phyloP scores from a whole-genome alignment of 2,797 vertebrate species.

The Sciurus carolinensis region DNA sequence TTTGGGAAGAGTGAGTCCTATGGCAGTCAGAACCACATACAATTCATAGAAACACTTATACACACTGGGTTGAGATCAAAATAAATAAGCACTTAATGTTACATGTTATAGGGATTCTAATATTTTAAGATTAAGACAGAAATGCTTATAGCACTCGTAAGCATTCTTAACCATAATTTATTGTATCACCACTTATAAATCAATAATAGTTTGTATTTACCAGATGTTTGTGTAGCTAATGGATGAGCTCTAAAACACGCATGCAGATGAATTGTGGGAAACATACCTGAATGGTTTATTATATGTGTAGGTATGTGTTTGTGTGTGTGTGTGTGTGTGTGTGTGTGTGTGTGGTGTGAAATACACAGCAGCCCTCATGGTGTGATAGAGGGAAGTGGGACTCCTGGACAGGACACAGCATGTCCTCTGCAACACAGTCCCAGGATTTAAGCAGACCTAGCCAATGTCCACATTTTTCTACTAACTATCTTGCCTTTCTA shows the following conservation, averaged over 20 bases:
- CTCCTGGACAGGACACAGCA: not conserved
- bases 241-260: not conserved
- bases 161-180: not conserved
- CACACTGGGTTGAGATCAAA: not conserved
- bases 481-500: not conserved
- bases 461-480: not conserved
- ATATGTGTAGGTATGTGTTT: not conserved
- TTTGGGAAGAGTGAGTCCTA: not conserved
- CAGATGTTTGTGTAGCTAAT: not conserved
- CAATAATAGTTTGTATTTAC: not conserved
- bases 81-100: slow-evolving; percentile 30
- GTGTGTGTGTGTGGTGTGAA: not conserved
- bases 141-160: not conserved
- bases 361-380: not conserved
- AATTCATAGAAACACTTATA: slow-evolving; percentile 3
- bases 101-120: not conserved
- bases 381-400: not conserved
- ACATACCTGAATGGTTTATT: not conserved
- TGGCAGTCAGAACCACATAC: slow-evolving; percentile 39
- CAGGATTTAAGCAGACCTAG: not conserved
- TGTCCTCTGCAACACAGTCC: not conserved
- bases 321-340: not conserved
- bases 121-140: slow-evolving; percentile 27
- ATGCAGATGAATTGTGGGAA: not conserved
- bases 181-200: not conserved